phyloP scores from a whole-genome alignment of 2,888 invertebrate species.

The Drosophila mettleri region DNA sequence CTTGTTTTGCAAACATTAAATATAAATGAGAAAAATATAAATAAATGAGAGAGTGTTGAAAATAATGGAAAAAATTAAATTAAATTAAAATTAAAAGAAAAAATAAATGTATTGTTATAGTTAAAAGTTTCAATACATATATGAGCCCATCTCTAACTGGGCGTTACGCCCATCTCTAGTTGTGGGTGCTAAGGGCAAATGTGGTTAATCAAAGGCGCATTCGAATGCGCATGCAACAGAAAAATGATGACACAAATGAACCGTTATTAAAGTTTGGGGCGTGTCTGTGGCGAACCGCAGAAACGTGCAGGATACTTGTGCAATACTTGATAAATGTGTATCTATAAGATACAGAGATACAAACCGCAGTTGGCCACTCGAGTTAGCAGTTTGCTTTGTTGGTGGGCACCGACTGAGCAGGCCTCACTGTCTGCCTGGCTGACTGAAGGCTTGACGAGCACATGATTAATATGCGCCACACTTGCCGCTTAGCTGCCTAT shows the following conservation, averaged over 20 bases:
- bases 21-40: not conserved
- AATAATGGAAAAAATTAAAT: not conserved
- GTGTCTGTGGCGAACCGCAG: constrained; percentile 51
- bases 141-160: not conserved
- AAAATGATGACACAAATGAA: constrained; percentile 71
- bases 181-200: constrained; percentile 33
- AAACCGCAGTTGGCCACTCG: constrained; percentile 50
- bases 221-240: constrained; percentile 39
- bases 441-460: constrained; percentile 69
- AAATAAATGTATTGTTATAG: not conserved
- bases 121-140: not conserved
- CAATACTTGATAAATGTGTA: constrained; percentile 25
- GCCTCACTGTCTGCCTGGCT: constrained; percentile 8
- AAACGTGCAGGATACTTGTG: constrained; percentile 43
- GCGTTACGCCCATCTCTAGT: not conserved
- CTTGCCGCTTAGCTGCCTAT: constrained; percentile 22
- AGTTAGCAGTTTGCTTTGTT: constrained; percentile 64
- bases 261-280: constrained; percentile 60
- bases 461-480: constrained; percentile 80
- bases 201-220: constrained; percentile 46
- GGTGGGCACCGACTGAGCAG: constrained; percentile 60
- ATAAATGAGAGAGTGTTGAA: no score
- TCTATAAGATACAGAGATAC: constrained; percentile 47
- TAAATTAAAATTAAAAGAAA: not conserved
- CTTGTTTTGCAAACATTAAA: not conserved